Evolutionary conservation across 2,113 vertebrate species (phyloP).

Genomic region (Archocentrus centrarchus): DNA sequence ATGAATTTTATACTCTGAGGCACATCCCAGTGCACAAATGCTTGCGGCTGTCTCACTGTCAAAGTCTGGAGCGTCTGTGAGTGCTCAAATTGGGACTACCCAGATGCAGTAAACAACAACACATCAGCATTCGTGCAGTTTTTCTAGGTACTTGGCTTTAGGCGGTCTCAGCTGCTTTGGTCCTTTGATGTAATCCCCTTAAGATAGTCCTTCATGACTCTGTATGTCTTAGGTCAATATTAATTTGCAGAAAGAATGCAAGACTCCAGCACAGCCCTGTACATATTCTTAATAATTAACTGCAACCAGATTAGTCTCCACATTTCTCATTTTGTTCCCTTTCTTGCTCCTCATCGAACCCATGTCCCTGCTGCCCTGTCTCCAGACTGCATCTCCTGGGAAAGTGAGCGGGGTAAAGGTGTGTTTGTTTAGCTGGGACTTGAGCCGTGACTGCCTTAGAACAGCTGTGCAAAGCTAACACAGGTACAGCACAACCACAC

Average conservation of each 20-base stretch:
- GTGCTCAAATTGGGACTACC: too few relatives aligned
- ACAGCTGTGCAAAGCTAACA: background rate
- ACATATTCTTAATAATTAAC: too few relatives aligned
- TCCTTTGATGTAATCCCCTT: too few relatives aligned
- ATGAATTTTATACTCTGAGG: too few relatives aligned
- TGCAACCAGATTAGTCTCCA: background rate
- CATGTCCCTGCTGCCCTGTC: background rate
- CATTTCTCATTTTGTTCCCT: background rate
- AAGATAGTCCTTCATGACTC: too few relatives aligned
- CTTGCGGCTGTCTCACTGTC: background rate
- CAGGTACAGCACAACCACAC: background rate
- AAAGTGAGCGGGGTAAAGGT: slow-evolving; percentile 22
- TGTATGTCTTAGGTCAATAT: too few relatives aligned
- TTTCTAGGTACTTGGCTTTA: background rate
- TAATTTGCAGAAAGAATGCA: too few relatives aligned
- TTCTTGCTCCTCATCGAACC: slow-evolving; percentile 1
- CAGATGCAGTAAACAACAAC: background rate
- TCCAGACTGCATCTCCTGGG: slow-evolving; percentile 12
- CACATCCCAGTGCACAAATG: background rate
- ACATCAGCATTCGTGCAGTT: background rate
- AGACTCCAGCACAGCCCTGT: too few relatives aligned
- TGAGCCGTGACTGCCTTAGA: slow-evolving; percentile 12
- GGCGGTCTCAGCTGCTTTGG: too few relatives aligned
- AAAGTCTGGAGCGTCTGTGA: too few relatives aligned
- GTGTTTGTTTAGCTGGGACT: slow-evolving; percentile 53